These are phyloP conservation scores for Megaptera novaeangliae DNA, from an alignment of 2,113 vertebrate species.

Conservation along the genomic window DNA sequence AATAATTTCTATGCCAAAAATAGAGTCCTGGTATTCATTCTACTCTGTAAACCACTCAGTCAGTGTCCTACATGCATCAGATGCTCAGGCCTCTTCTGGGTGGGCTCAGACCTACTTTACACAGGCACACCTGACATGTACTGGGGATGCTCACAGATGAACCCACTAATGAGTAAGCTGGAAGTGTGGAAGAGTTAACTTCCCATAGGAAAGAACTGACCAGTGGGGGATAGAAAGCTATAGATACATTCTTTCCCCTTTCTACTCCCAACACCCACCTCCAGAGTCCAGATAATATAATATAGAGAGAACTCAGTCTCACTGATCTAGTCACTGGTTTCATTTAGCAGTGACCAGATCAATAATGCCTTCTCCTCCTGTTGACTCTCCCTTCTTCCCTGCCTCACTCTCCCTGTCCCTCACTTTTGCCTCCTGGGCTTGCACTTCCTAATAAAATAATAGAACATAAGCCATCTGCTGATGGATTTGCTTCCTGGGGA, in stretches of 20 bases:
- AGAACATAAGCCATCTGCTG: background rate
- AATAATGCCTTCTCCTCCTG: background rate
- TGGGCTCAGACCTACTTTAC: background rate
- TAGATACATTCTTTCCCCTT: background rate
- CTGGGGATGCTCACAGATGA: background rate
- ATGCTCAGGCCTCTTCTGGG: background rate
- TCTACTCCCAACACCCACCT: rapidly evolving
- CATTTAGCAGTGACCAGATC: background rate
- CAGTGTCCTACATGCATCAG: background rate
- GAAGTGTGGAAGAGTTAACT: background rate
- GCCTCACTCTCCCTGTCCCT: background rate
- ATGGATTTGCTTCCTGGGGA: background rate
- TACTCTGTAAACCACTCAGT: background rate
- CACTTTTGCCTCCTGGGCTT: background rate
- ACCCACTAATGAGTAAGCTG: background rate
- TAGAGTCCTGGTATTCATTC: background rate
- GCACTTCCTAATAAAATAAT: background rate
- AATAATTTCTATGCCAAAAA: background rate
- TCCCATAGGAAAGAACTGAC: background rate
- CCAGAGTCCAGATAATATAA: background rate
- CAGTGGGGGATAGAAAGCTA: background rate
- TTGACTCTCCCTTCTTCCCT: background rate
- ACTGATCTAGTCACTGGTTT: background rate
- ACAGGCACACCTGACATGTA: background rate
- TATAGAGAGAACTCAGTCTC: background rate